phyloP scores from a whole-genome alignment of 2,888 invertebrate genomes.

The Noctua fimbriata region DNA sequence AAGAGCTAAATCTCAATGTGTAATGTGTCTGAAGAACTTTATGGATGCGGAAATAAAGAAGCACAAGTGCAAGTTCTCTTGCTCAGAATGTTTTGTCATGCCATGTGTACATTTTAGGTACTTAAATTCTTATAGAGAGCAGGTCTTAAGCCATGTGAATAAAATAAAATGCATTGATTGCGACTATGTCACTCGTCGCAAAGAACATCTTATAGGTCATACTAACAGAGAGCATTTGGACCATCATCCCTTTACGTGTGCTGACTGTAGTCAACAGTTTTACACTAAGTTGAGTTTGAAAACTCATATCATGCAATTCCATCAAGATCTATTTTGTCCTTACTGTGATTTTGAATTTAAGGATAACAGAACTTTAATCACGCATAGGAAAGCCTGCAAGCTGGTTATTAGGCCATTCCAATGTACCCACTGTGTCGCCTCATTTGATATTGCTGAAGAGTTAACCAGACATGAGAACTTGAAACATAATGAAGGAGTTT shows the following conservation, averaged over 20 bases:
- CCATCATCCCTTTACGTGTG: conserved; percentile 78
- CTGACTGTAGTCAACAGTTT: conserved; percentile 76
- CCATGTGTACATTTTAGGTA: conserved; percentile 78
- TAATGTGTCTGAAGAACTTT: conserved; percentile 75
- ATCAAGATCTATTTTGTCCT: conserved; percentile 73
- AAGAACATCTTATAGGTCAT: conserved; percentile 76
- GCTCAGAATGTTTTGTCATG: conserved; percentile 74
- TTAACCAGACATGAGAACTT: conserved; percentile 69
- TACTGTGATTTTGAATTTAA: conserved; percentile 76
- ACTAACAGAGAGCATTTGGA: conserved; percentile 79
- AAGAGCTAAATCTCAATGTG: conserved; percentile 69
- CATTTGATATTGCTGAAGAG: conserved; percentile 72
- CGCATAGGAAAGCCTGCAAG: conserved; percentile 72
- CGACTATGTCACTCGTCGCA: conserved; percentile 76
- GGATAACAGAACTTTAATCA: conserved; percentile 64
- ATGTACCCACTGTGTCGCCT: conserved; percentile 74
- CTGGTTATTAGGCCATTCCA: conserved; percentile 61
- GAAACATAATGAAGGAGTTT: conserved; percentile 71
- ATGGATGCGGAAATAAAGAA: conserved; percentile 66
- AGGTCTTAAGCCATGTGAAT: conserved; percentile 69
- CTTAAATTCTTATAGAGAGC: conserved; percentile 76
- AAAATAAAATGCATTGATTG: conserved; percentile 77
- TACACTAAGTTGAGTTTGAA: conserved; percentile 77
- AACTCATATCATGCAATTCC: conserved; percentile 76
- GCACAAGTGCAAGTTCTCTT: conserved; percentile 78